A percentile compares a stretch with the other conserved stretches of the same genome.
phyloP scores from a whole-genome alignment of 2,797 vertebrate genomes.

The Semotilus atromaculatus region DNA sequence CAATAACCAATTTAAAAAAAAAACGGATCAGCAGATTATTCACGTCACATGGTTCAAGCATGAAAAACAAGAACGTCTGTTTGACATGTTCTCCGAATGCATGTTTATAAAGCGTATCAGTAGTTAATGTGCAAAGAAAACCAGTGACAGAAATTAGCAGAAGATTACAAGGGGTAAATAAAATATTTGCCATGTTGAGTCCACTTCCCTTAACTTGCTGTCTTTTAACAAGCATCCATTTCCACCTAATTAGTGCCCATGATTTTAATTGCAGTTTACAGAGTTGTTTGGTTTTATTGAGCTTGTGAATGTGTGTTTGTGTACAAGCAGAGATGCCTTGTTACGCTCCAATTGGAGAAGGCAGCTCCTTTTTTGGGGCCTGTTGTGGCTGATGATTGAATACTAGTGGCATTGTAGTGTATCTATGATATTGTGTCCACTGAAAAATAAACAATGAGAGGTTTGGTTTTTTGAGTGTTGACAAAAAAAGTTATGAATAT shows the following conservation, averaged over 20 bases:
- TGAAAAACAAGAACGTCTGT: neutral
- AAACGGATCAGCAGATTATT: constrained; percentile 13
- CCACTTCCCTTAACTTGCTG: constrained; percentile 32
- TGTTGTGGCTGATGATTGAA: constrained; percentile 64
- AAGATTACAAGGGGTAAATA: constrained; percentile 9
- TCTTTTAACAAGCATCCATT: constrained; percentile 64
- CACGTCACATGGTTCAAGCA: neutral
- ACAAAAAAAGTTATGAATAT: neutral
- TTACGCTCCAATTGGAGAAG: neutral
- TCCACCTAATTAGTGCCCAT: constrained; percentile 65
- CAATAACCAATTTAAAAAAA: constrained; percentile 34
- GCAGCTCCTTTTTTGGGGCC: constrained; percentile 27
- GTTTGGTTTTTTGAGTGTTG: neutral
- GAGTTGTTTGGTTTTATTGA: constrained; percentile 60
- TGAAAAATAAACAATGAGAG: neutral
- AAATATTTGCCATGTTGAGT: constrained; percentile 6
- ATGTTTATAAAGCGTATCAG: neutral
- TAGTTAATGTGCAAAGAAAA: neutral
- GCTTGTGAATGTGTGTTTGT: constrained; percentile 58
- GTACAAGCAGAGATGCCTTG: constrained; percentile 14
- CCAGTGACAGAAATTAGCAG: neutral
- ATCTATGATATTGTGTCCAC: neutral
- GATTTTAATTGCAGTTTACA: constrained; percentile 65
- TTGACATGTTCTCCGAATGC: neutral
- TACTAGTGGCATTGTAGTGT: neutral